phyloP scores from a whole-genome alignment of 2,113 vertebrate genomes.

The Rafetus swinhoei region DNA sequence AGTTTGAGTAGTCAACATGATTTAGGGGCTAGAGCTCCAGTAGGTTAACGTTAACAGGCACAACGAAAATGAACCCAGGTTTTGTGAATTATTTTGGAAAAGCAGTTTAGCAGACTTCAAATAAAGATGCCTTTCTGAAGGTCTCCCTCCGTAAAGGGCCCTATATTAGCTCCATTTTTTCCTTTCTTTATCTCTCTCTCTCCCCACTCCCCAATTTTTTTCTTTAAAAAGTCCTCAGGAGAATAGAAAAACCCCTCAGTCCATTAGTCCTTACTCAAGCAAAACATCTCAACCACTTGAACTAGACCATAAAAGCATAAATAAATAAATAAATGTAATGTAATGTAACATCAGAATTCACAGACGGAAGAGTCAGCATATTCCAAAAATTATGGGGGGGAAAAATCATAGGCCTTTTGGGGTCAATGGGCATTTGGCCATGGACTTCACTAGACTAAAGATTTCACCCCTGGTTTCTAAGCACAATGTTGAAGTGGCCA shows the following conservation, averaged over 20 bases:
- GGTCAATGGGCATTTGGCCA: neutral
- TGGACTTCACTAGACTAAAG: neutral
- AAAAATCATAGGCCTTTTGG: neutral
- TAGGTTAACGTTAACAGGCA: neutral
- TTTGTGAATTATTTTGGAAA: conserved; percentile 32
- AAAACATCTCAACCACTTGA: neutral
- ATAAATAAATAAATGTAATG: neutral
- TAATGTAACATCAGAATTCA: neutral
- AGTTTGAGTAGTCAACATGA: neutral
- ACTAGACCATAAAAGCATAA: neutral
- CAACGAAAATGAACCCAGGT: neutral
- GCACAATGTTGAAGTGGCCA: neutral
- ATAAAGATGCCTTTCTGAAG: neutral
- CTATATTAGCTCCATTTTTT: neutral
- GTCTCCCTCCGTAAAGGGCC: neutral
- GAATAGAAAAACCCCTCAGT: neutral
- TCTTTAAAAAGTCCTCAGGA: neutral
- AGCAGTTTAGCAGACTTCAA: neutral
- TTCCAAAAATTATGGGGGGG: neutral
- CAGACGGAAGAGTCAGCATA: neutral
- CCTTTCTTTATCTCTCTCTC: neutral
- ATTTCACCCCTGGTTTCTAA: neutral
- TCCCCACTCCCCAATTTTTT: too few relatives aligned
- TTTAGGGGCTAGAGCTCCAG: neutral
- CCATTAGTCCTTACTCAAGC: neutral